Evolutionary conservation across 2,113 vertebrate genomes (phyloP), one percentile per base, ranked within the genome.

Genomic region (Callipepla californica): DNA sequence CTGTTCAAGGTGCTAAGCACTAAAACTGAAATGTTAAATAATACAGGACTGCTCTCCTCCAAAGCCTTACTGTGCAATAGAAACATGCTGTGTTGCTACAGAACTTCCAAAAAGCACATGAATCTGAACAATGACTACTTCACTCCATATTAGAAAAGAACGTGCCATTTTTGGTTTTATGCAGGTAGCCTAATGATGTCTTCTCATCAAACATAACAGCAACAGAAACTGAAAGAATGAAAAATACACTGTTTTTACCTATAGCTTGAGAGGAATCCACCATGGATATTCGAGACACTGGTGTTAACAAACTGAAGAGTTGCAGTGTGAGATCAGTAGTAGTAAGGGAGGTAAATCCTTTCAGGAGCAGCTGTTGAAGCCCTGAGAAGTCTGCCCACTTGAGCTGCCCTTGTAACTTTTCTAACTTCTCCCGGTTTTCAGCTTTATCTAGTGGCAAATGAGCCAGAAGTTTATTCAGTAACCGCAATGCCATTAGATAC

Each of bases 331-430:
- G 98, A 95, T 99, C 99, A 2, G 98, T 98, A 18, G 99, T 99
- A 66, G 99, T 98, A 76, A 99, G 98, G 26, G 99, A 99, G 8
- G 99, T 99, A 96, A 99, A 99, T 42, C 99, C 99, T 97, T 99
- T 99, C 34, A 99, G 97, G 61, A 99, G 97, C 7, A 99, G 98
- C 97, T 99, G 99, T 95, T 99, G 99, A 45, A 99, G 97, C 34
- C 99, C 99, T 21, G 99, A 98, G 97, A 99, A 99, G 47, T 99
- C 99, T 20, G 98, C 98, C 99, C 99, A 99, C 87, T 98, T 98
- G 79, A 99, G 97, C 97, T 99, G 99, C 20, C 98, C 98, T 97
- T 99, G 99, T 74, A 99, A 97, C 94, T 99, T 99, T 97, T 99
- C 99, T 25, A 99, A 97, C 42, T 99, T 98, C 89, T 99, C 99